Conservation (phyloP, 2,888 invertebrate genomes). For the Tanypteryx hageni region DNA sequence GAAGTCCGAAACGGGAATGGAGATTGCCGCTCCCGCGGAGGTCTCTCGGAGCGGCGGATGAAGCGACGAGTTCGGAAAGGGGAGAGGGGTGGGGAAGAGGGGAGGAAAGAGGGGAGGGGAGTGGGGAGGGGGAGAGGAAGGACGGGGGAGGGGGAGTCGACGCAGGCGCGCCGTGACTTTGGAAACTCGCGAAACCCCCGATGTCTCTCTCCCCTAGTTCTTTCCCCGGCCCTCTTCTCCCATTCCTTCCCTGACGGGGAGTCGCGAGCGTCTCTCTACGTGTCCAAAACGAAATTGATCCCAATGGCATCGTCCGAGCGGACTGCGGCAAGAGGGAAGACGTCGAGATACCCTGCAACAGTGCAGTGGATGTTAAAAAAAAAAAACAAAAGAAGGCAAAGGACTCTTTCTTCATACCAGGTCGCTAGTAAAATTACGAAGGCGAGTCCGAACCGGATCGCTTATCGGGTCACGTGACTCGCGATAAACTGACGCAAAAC, state of each 20-base stretch:
- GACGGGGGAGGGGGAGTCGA: background rate
- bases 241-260: background rate
- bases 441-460: background rate
- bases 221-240: too few species aligned
- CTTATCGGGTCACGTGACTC: constrained; percentile 1
- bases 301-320: background rate
- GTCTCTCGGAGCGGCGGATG: constrained; percentile 5
- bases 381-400: background rate
- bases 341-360: background rate
- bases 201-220: background rate
- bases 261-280: background rate
- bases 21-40: background rate
- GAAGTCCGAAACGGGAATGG: background rate
- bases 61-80: background rate
- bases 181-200: background rate
- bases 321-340: background rate
- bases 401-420: background rate
- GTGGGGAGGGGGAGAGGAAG: background rate
- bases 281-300: background rate
- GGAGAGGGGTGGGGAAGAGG: background rate
- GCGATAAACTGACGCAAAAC: background rate
- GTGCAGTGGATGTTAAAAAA: background rate
- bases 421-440: background rate
- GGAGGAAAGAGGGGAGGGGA: background rate
- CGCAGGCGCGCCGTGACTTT: background rate